A percentile compares a stretch with the other conserved stretches of the same genome.
Evolutionary conservation across 1,140 invertebrate species (phyloP).

Genomic region (Orchestia grillus): DNA sequence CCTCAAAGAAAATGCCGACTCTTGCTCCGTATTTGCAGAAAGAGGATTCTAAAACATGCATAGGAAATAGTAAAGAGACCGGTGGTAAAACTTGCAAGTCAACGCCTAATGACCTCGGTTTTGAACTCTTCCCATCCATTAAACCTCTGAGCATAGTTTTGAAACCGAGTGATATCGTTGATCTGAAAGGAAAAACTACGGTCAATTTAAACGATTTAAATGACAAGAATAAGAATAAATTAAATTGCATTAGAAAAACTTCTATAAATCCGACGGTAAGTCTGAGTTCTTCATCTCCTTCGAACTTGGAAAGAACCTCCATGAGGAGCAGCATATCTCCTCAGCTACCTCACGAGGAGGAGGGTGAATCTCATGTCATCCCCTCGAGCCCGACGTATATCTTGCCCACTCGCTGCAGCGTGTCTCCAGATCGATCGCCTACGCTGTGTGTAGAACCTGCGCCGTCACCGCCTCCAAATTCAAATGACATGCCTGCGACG

Average conservation of each 20-base stretch:
- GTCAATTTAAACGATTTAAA: background rate
- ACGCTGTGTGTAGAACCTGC: background rate
- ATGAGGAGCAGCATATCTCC: background rate
- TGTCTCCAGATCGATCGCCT: background rate
- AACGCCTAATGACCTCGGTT: background rate
- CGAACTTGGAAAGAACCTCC: background rate
- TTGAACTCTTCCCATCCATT: slow-evolving; percentile 23
- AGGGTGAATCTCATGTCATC: background rate
- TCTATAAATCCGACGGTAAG: background rate
- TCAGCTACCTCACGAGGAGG: background rate
- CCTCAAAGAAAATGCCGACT: background rate
- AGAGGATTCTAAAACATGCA: background rate
- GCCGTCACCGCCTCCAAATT: background rate
- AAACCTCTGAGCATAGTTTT: slow-evolving; percentile 6
- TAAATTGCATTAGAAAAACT: background rate
- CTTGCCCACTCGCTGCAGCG: background rate
- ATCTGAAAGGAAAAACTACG: slow-evolving; percentile 13
- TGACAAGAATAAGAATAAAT: background rate
- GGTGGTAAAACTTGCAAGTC: background rate
- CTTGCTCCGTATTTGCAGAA: background rate
- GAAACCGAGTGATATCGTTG: background rate
- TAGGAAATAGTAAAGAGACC: background rate
- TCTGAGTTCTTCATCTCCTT: background rate
- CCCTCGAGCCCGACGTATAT: background rate
- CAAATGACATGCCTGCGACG: background rate